Base-by-base conservation (phyloP, 2,113 vertebrate genomes). In the Mesoclemmys tuberculata region DNA sequence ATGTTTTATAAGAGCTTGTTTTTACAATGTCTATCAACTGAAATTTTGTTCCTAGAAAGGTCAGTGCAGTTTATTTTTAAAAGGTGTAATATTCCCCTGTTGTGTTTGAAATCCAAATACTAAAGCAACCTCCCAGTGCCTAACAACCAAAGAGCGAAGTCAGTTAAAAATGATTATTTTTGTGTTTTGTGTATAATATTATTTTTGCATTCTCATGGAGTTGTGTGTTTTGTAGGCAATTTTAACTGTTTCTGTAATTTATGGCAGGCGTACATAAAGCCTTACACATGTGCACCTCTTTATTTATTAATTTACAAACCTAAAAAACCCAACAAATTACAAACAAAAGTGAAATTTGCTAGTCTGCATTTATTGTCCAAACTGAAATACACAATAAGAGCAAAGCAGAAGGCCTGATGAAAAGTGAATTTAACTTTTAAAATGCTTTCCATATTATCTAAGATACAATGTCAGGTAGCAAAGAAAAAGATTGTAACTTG, bases 141-240 rank as follows among this genome's bases (percentile, higher is more conserved):
- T 55, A 22, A 90, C 27, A 46, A 74, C 0, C 0, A 21, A 71
- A 5, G 22, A 84, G 5, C 1, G 0, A 85, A 89, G 64, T 41
- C 4, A 11, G 38, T 75, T 75, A 16, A n/a, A 48, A 0, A 1
- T 49, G 38, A 7, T 75, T 38, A 11, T 10, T 85, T 95, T 89
- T 90, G 64, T 88, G n/a, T 24, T 88, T 81, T 38, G 80, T 55
- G 29, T 9, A 68, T 35, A n/a, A 31, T n/a, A 48, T 93, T 88
- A 49, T 75, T 75, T 75, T 26, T 75, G 71, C 41, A 44, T 26
- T 41, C n/a, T 80, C 41, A 24, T 26, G 46, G 51, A 90, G 24
- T 6, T 68, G 54, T n/a, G 79, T 9, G 41, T 13, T 19, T 41
- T 27, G 6, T 86, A 44, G 21, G 52, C 88, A 82, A 9, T 51